Evolutionary conservation across 2,113 vertebrate species (phyloP).

Genomic region (Xyrauchen texanus): DNA sequence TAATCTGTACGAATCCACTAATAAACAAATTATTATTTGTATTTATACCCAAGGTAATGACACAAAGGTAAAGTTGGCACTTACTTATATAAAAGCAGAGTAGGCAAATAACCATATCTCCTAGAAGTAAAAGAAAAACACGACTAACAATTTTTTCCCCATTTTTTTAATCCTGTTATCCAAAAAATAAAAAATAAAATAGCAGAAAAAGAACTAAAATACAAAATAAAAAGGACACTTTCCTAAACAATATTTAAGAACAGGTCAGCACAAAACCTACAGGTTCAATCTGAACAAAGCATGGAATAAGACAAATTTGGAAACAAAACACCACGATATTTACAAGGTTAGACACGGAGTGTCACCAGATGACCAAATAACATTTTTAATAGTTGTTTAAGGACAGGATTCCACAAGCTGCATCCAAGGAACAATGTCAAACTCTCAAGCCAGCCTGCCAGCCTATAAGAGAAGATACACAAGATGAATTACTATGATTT

Average conservation of each 20-base stretch:
- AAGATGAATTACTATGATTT: constrained; percentile 22
- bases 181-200: constrained; percentile 51
- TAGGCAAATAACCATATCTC: too few relatives aligned
- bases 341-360: constrained; percentile 81
- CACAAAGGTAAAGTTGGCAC: too few relatives aligned
- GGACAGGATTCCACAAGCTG: constrained; percentile 63
- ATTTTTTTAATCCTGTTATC: constrained; percentile 61
- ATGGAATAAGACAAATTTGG: constrained; percentile 53
- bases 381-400: constrained; percentile 54
- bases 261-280: constrained; percentile 56
- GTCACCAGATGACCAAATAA: constrained; percentile 50
- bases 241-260: constrained; percentile 57
- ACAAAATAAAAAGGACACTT: constrained; percentile 54
- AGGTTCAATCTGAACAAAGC: constrained; percentile 50
- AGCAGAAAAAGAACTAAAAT: constrained; percentile 49
- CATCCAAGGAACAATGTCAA: constrained; percentile 57
- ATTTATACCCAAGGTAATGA: too few relatives aligned
- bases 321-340: constrained; percentile 79
- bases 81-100: too few relatives aligned
- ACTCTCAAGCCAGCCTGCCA: constrained; percentile 37
- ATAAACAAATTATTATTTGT: too few relatives aligned
- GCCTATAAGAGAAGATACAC: constrained; percentile 59
- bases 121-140: too few relatives aligned
- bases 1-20: too few relatives aligned
- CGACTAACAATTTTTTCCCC: not conserved